Evolutionary conservation across 1,140 invertebrate genomes (phyloP).

Genomic region (Brachionus calyciflorus): DNA sequence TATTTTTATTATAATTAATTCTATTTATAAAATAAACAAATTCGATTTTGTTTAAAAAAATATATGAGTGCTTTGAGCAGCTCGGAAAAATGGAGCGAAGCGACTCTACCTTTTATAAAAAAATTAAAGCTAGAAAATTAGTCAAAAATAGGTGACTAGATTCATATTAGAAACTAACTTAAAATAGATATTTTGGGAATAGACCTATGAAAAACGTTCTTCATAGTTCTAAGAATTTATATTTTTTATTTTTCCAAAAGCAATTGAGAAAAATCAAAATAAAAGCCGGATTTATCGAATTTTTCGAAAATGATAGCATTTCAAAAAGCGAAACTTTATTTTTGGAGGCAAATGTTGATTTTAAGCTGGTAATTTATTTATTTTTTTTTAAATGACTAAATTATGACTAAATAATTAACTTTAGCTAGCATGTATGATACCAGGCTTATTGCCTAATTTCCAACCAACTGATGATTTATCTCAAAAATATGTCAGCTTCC

Average conservation of each 20-base stretch:
- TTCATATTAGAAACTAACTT: no score
- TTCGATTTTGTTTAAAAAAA: no score
- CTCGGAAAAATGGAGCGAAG: no score
- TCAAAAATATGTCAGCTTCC: not conserved
- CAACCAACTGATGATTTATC: not conserved
- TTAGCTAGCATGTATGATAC: not conserved
- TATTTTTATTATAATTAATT: no score
- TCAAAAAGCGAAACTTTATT: not conserved
- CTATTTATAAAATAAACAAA: no score
- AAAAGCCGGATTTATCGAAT: constrained; percentile 11
- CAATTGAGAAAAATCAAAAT: constrained; percentile 43
- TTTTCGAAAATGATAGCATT: constrained; percentile 17
- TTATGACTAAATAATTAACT: no score
- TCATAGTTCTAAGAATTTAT: not conserved
- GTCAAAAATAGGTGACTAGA: no score
- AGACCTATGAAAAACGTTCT: no score
- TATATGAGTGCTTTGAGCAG: no score
- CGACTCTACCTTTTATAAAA: no score
- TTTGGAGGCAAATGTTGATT: not conserved
- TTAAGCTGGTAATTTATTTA: constrained; percentile 1
- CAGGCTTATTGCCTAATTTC: not conserved
- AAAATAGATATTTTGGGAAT: no score
- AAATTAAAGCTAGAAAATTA: no score
- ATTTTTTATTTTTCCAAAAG: not conserved
- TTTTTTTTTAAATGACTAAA: not conserved